Conservation (phyloP, 2,888 invertebrate species). For the Caenorhabditis sp. region DNA sequence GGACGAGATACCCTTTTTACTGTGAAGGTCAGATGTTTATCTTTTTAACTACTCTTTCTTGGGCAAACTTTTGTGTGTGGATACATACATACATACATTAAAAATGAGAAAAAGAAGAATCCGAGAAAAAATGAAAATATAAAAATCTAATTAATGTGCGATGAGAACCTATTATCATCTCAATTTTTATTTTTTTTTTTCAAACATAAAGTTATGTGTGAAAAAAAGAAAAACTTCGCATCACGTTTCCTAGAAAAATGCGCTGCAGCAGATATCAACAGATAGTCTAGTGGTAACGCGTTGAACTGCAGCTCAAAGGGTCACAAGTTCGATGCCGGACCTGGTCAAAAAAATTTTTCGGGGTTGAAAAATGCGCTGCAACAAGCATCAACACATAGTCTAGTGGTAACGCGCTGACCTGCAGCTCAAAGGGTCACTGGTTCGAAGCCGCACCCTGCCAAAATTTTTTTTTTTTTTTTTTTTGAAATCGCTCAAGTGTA, state of each 20-base stretch:
- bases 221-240: too few relatives aligned
- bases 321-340: too few relatives aligned
- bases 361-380: too few relatives aligned
- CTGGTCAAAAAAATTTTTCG: not conserved
- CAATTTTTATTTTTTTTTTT: not conserved
- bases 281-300: too few relatives aligned
- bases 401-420: too few relatives aligned
- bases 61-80: not conserved
- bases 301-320: too few relatives aligned
- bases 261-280: too few relatives aligned
- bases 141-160: not conserved
- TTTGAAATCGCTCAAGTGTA: too few relatives aligned
- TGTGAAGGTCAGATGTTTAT: not conserved
- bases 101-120: too few relatives aligned
- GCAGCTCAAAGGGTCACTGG: not conserved
- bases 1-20: not conserved
- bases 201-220: too few relatives aligned
- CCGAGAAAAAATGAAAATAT: not conserved
- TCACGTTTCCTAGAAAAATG: too few relatives aligned
- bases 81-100: not conserved
- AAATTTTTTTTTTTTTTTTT: not conserved
- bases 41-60: not conserved
- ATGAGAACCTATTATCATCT: not conserved
- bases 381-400: too few relatives aligned
- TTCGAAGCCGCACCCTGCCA: not conserved